These are phyloP conservation scores for Zosterops borbonicus DNA, from an alignment of 2,113 vertebrate genomes.

Conservation along the genomic window DNA sequence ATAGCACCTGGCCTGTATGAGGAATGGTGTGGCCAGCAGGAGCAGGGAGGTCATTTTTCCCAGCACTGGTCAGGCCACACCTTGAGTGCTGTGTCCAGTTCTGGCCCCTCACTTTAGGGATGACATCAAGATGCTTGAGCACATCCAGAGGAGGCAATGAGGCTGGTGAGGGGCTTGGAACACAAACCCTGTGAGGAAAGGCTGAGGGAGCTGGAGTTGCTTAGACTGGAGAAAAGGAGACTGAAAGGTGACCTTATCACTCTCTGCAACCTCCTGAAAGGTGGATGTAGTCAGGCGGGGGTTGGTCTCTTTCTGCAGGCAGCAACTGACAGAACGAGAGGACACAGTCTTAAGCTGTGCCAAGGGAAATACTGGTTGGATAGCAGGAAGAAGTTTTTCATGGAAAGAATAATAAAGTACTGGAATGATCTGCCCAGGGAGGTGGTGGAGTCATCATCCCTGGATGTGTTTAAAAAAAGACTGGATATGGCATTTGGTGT, in stretches of 20 bases:
- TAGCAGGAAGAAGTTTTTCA: background rate
- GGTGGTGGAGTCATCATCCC: background rate
- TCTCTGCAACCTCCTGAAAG: background rate
- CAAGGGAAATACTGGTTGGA: background rate
- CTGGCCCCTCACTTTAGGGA: background rate
- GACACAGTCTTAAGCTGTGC: background rate
- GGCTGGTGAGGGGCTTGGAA: background rate
- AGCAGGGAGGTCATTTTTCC: background rate
- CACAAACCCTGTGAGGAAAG: background rate
- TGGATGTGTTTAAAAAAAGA: background rate
- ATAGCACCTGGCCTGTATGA: background rate
- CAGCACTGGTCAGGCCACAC: background rate
- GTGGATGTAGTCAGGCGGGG: background rate
- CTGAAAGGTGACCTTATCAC: background rate
- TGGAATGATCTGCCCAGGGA: background rate
- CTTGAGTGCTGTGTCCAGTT: background rate
- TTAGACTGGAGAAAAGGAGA: background rate
- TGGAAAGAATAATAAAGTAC: background rate
- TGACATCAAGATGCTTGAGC: background rate
- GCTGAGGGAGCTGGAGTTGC: background rate
- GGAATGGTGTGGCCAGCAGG: background rate
- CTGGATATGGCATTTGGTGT: background rate
- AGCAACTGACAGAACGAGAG: background rate
- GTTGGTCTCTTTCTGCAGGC: background rate
- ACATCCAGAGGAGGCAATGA: background rate